Evolutionary conservation across 2,888 invertebrate genomes (phyloP), one percentile per base, ranked within the genome.

Genomic region (Pterobdella sp.): DNA sequence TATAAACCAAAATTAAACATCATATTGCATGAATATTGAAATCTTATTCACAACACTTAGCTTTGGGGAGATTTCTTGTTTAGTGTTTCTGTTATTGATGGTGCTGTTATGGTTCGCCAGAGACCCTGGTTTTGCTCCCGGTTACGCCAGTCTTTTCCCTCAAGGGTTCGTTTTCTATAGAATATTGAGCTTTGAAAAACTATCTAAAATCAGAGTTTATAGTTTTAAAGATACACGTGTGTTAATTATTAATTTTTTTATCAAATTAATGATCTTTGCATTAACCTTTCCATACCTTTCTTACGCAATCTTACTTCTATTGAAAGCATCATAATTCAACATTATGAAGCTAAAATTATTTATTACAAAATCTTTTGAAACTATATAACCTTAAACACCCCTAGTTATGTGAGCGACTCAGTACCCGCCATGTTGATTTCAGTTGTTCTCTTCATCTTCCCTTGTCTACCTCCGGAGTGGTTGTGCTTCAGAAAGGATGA

Each of bases 381-480:
- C n/a, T 22, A 42, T 22, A 42, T 22, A 42, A 7, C 7, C 49
- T 14, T 22, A 42, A 7, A 42, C 49, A 32, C 29, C 10, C 1
- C 32, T 37, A 74, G 74, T 14, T 74, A 74, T 42, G 68, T 74
- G 26, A 60, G 68, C 26, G 74, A 74, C 68, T 74, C 74, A 1
- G 72, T 72, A 10, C 74, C 74, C 10, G 65, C 72, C 1, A 74
- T 74, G 36, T 42, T 74, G n/a, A 65, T 74, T 29, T 35, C 60
- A 29, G 49, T 74, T 35, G 34, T 74, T 37, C 72, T 74, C 26
- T 74, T 74, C 35, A 32, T 68, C 1, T 71, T 74, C 35, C 74
- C 74, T 7, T 34, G 65, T 22, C 42, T 63, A 49, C 52, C 37
- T 18, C 74, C 74, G 32, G 32, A 73, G 4, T 72, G 67, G 18